phyloP scores from a whole-genome alignment of 2,113 vertebrate genomes.

The Montifringilla adamsi region DNA sequence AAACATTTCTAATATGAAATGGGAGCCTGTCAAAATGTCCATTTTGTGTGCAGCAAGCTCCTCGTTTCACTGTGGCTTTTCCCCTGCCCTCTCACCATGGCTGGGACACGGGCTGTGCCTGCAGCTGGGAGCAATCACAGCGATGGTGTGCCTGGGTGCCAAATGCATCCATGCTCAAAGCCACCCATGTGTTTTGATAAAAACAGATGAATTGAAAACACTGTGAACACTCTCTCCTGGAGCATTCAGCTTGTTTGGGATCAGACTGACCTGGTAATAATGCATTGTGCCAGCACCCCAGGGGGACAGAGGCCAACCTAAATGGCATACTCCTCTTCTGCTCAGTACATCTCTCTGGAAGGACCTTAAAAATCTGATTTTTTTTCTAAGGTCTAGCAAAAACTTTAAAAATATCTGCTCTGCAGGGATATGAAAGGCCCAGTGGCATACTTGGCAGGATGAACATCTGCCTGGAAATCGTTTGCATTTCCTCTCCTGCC shows the following conservation, averaged over 20 bases:
- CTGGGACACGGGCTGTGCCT: rapidly evolving
- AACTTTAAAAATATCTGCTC: neutral
- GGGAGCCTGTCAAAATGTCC: neutral
- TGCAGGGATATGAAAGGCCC: neutral
- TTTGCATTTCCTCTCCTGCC: neutral
- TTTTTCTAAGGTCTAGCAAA: neutral
- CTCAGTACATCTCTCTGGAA: neutral
- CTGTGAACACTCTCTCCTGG: rapidly evolving
- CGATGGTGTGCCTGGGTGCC: neutral
- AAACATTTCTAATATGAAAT: slow-evolving; percentile 9
- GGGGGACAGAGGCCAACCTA: neutral
- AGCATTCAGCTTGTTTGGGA: neutral
- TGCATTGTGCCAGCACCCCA: rapidly evolving
- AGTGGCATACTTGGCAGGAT: neutral
- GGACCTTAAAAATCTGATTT: neutral
- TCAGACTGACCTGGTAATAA: neutral
- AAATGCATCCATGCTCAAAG: neutral
- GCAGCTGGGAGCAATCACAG: rapidly evolving
- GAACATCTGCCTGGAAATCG: rapidly evolving
- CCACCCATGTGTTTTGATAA: neutral
- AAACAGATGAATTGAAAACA: neutral
- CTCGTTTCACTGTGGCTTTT: rapidly evolving
- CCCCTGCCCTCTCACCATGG: rapidly evolving
- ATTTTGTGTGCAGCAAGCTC: neutral
- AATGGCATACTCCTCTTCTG: neutral